Base-by-base conservation (phyloP, 2,797 vertebrate genomes). In the Ataeniobius toweri region DNA sequence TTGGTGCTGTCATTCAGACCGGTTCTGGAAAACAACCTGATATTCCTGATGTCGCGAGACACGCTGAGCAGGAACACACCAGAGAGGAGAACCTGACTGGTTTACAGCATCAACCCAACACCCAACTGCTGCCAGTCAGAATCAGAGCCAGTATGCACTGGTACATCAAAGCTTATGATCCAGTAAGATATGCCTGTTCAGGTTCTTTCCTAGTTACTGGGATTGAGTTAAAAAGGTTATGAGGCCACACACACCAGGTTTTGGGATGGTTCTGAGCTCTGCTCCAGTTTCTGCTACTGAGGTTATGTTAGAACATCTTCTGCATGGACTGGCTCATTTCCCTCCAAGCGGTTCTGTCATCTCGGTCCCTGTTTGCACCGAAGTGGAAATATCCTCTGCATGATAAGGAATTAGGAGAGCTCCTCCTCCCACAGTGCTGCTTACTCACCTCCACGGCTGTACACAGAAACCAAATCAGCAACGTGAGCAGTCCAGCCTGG, bases 101-200 rank as follows among this genome's bases (percentile, higher is more conserved):
- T 71, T 61, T 77, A 63, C 59, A 36, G 51, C 2, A 61, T 55
- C 69, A 46, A 39, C 65, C 53, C 71, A 41, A 41, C 26, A 51
- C 75, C 51, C 59, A 50, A 6, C 22, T 2, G 39, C 77, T 48
- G 71, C 55, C 75, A 71, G 71, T 65, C 71, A 71, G 14, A 48
- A 59, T 58, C 67, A 56, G 70, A 3, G 56, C 58, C 71, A 71
- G 63, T 65, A 63, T 71, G 14, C 41, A 55, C 51, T 59, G 50
- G 63, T 20, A 24, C 13, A 16, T n/a, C 2, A 48, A n/a, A 46
- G 24, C 41, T 10, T 63, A 28, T 6, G 5, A 18, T 65, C 41
- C 26, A 67, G 20, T 10, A 41, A 8, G 6, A 36, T 36, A 36
- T 36, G 36, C 36, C 36, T 36, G 36, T 36, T 36, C 36, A 36